phyloP scores from a whole-genome alignment of 2,888 invertebrate species.

The Yponomeuta plumbellus region DNA sequence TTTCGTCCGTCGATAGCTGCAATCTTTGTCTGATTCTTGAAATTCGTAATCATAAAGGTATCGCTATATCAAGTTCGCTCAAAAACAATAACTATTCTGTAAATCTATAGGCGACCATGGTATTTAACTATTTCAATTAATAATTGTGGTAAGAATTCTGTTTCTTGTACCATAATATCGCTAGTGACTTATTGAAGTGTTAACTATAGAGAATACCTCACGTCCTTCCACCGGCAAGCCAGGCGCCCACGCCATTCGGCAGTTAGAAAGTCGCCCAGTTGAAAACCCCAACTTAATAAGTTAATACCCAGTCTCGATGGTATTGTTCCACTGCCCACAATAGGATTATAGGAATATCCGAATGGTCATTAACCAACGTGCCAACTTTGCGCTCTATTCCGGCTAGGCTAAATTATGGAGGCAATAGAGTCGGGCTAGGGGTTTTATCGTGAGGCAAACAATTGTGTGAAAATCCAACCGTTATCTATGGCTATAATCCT shows the following conservation, averaged over 20 bases:
- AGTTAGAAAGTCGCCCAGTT: slow-evolving; percentile 39
- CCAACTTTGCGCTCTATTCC: not conserved
- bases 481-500: not conserved
- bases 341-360: slow-evolving; percentile 39
- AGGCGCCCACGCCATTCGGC: slow-evolving; percentile 43
- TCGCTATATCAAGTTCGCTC: too few relatives aligned
- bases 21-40: too few relatives aligned
- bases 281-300: slow-evolving; percentile 26
- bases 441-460: not conserved
- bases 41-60: too few relatives aligned
- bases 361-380: not conserved
- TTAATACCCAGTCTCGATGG: slow-evolving; percentile 28
- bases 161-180: not conserved
- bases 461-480: not conserved
- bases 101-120: too few relatives aligned
- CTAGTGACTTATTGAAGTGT: not conserved
- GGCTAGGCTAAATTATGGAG: not conserved
- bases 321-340: slow-evolving; percentile 46
- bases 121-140: not conserved
- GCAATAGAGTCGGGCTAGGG: not conserved
- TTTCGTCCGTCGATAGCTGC: too few relatives aligned
- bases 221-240: slow-evolving; percentile 18
- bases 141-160: not conserved
- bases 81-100: too few relatives aligned
- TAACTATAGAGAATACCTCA: not conserved